phyloP scores from a whole-genome alignment of 2,888 invertebrate genomes.

The Nysson spinosus region DNA sequence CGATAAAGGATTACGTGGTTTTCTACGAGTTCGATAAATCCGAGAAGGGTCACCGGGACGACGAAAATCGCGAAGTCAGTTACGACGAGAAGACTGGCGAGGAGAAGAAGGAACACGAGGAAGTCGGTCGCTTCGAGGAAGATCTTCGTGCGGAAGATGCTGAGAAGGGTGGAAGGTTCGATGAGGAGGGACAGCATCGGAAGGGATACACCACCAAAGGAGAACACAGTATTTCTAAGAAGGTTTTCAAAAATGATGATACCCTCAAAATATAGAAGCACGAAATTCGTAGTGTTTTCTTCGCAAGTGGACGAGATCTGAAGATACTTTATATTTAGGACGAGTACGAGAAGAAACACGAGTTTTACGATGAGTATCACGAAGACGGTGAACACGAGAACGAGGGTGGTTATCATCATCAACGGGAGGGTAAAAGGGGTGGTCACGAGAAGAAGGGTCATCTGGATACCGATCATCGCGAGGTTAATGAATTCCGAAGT shows the following conservation, averaged over 20 bases:
- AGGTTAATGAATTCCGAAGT: constrained; percentile 52
- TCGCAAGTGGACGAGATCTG: background rate
- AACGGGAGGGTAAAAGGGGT: constrained; percentile 79
- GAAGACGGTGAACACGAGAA: constrained; percentile 84
- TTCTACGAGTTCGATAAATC: constrained; percentile 82
- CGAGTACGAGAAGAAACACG: constrained; percentile 86
- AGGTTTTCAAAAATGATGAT: constrained; percentile 64
- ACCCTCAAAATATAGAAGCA: too few species aligned
- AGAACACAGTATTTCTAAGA: constrained; percentile 86
- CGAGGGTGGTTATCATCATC: constrained; percentile 81
- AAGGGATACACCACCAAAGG: constrained; percentile 88
- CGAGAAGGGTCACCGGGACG: constrained; percentile 84
- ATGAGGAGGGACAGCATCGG: constrained; percentile 83
- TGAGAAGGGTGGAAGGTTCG: constrained; percentile 82
- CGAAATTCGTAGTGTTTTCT: constrained; percentile 1
- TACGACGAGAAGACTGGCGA: constrained; percentile 83
- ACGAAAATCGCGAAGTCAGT: constrained; percentile 82
- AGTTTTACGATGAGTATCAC: constrained; percentile 87
- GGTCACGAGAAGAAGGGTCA: constrained; percentile 79
- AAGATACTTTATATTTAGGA: constrained; percentile 76
- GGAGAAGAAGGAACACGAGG: constrained; percentile 82
- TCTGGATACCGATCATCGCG: constrained; percentile 71
- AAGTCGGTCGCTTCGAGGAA: constrained; percentile 82
- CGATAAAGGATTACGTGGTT: constrained; percentile 74
- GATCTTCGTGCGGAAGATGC: constrained; percentile 85